Evolutionary conservation across 53 echinoderm and acorn worm genomes (phyloP), one percentile per base, ranked within the genome.

Genomic region (Echinometra lucunter): DNA sequence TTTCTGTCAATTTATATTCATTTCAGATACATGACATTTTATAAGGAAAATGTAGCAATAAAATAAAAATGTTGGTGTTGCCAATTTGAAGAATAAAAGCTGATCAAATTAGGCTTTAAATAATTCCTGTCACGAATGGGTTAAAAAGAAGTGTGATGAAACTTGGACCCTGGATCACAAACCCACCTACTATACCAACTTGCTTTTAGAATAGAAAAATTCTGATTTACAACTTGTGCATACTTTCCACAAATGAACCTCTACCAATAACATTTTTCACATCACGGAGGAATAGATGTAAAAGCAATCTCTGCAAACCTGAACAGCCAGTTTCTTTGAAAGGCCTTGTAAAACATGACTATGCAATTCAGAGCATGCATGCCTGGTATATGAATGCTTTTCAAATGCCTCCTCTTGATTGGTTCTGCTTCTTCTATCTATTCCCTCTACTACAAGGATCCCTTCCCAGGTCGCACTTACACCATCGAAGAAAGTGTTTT

Each of bases 281-380:
- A 63, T 63, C 63, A 63, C 6, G 25, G 23, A 63, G 25, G 63
- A 63, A 63, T 21, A 63, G n/a, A n/a, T 25, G 25, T 4, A 25
- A 63, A 69, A 69, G 69, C 34, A 32, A 11, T 69, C 30, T 8
- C 32, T 2, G 6, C 69, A 69, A 69, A 69, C 30, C 69, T 34
- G 11, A 9, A 67, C 30, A 30, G 32, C 32, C 69, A 9, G 30
- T 69, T 69, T 69, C 69, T 69, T 30, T 32, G 69, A 69, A 69
- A 34, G 34, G 11, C 69, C 69, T 69, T 69, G 69, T 69, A 69
- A 69, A 34, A 69, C 69, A 69, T 69, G 69, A 69, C 69, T 30
- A 32, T 32, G 69, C 69, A 69, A 69, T 34, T 69, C 69, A 69
- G 69, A 69, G 69, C 69, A 69, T 69, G 30, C 69, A 63, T 69